phyloP scores from a whole-genome alignment of 92 coral and sea anemone species.

The Phenganax stokvisi region DNA sequence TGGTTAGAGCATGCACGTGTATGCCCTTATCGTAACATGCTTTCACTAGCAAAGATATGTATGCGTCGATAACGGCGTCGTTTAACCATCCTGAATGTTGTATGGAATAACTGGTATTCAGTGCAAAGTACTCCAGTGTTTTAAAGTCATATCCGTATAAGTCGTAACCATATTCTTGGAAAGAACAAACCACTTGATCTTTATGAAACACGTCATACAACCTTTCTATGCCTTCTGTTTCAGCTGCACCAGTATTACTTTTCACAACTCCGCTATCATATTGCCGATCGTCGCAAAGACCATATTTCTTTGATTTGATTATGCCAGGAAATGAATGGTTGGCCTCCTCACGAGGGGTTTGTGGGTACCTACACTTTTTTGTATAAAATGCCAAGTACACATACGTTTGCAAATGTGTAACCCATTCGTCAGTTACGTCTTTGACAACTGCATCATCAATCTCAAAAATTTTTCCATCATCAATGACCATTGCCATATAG shows the following conservation, averaged over 20 bases:
- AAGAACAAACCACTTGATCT: neutral
- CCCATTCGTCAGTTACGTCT: neutral
- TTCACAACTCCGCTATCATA: too few relatives aligned
- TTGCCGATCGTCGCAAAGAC: too few relatives aligned
- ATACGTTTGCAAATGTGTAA: neutral
- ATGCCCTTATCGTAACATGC: neutral
- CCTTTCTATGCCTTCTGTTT: neutral
- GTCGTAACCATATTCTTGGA: neutral
- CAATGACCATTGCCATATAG: conserved; percentile 27
- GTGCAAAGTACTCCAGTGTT: conserved; percentile 27
- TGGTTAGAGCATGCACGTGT: neutral
- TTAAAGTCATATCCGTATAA: conserved; percentile 32
- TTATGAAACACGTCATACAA: neutral
- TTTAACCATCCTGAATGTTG: conserved; percentile 34
- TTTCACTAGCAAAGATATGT: conserved; percentile 8
- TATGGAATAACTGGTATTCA: conserved; percentile 11
- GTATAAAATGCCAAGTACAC: conserved; percentile 6
- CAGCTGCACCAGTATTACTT: neutral
- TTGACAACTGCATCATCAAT: neutral
- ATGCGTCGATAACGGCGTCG: conserved; percentile 24
- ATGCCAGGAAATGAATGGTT: too few relatives aligned
- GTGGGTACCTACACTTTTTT: neutral
- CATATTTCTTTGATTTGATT: too few relatives aligned
- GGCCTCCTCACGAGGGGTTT: neutral
- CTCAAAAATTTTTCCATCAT: conserved; percentile 27